These are phyloP conservation scores for Paratrypauchen microcephalus DNA, from an alignment of 2,797 vertebrate genomes.

Conservation along the genomic window DNA sequence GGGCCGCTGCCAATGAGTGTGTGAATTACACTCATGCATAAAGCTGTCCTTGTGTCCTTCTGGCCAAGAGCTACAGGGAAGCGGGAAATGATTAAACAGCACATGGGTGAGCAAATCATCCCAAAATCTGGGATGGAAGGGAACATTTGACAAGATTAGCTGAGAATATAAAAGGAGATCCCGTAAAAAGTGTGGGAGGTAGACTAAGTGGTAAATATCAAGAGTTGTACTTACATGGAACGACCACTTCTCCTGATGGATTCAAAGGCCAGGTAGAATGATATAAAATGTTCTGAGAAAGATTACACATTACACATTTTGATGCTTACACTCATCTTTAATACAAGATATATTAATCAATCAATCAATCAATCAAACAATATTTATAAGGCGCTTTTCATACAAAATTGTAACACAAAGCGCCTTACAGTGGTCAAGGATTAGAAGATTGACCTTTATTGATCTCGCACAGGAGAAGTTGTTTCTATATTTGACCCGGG, in stretches of 20 bases:
- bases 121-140: slow-evolving; percentile 71
- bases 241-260: not conserved
- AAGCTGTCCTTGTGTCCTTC: slow-evolving; percentile 72
- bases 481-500: no score
- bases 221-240: slow-evolving; percentile 17
- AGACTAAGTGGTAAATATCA: slow-evolving; percentile 28
- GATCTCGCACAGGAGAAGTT: no score
- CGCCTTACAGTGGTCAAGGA: no score
- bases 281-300: not conserved
- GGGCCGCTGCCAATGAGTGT: slow-evolving; percentile 68
- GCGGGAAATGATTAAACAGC: slow-evolving; percentile 71
- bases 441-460: no score
- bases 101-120: slow-evolving; percentile 66
- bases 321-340: no score
- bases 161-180: slow-evolving; percentile 57
- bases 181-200: slow-evolving; percentile 38
- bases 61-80: slow-evolving; percentile 71
- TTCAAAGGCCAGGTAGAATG: not conserved
- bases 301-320: not conserved
- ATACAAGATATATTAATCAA: no score
- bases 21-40: slow-evolving; percentile 74
- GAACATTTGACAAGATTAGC: slow-evolving; percentile 69
- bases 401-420: no score
- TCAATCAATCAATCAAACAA: no score
- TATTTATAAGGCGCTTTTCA: no score